Percentiles rank a stretch among this genome's conserved stretches.
Conservation (phyloP, 2,888 invertebrate species). For the Scaptodrosophila latifasciaeformis region DNA sequence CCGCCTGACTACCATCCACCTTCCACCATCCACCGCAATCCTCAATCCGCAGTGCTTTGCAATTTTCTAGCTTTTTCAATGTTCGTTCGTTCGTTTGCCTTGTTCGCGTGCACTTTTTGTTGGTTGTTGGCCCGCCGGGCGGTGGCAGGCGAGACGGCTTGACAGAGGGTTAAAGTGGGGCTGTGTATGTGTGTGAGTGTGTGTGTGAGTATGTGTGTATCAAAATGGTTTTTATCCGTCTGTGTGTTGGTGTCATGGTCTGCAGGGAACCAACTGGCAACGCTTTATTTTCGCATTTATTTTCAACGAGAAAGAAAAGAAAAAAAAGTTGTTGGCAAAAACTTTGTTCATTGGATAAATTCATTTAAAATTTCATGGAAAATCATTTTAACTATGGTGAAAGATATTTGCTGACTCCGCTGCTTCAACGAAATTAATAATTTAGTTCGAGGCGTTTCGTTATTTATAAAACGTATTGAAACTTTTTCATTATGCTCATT, state of each 20-base stretch:
- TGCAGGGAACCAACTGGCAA: slow-evolving; percentile 31
- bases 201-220: slow-evolving; percentile 2
- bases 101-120: slow-evolving; percentile 58
- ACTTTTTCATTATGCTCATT: too few species aligned
- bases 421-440: too few species aligned
- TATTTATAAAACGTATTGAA: too few species aligned
- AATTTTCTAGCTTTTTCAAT: slow-evolving; percentile 57
- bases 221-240: slow-evolving; percentile 1
- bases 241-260: slow-evolving; percentile 9
- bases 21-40: slow-evolving; percentile 7
- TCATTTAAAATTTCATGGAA: slow-evolving; percentile 64
- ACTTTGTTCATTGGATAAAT: slow-evolving; percentile 44
- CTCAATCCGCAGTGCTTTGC: slow-evolving; percentile 37
- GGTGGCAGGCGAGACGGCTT: slow-evolving; percentile 1
- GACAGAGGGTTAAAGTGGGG: slow-evolving; percentile 3
- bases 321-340: slow-evolving; percentile 24
- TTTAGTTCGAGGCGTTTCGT: too few species aligned
- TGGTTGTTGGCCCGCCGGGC: slow-evolving; percentile 31
- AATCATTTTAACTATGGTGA: slow-evolving; percentile 65
- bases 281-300: slow-evolving; percentile 39
- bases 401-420: too few species aligned
- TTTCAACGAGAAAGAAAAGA: too few species aligned
- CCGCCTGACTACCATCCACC: slow-evolving; percentile 3
- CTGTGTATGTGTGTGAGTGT: slow-evolving; percentile 10
- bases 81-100: slow-evolving; percentile 25